Evolutionary conservation across 2,888 invertebrate genomes (phyloP).

Genomic region (Boloria euphrosyne): DNA sequence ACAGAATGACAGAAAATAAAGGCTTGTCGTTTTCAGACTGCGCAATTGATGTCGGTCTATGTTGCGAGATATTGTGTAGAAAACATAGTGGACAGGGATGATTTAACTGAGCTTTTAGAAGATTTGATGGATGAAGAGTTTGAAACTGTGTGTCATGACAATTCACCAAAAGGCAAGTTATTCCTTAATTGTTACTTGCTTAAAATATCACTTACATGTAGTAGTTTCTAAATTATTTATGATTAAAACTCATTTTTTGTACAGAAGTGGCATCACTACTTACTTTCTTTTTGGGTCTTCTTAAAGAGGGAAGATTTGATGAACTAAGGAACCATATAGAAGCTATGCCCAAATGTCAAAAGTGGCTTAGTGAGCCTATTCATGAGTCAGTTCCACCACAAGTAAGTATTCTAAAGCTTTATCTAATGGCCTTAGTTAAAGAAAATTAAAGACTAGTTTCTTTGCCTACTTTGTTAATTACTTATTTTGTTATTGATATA

Average conservation of each 20-base stretch:
- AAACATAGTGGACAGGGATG: slow-evolving; percentile 82
- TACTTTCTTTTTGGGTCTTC: slow-evolving; percentile 79
- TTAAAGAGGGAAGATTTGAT: slow-evolving; percentile 80
- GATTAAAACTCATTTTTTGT: slow-evolving; percentile 35
- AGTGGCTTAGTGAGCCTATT: slow-evolving; percentile 81
- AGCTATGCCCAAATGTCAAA: slow-evolving; percentile 82
- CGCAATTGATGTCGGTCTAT: slow-evolving; percentile 84
- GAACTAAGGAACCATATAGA: slow-evolving; percentile 82
- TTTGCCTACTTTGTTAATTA: neutral
- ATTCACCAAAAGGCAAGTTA: slow-evolving; percentile 83
- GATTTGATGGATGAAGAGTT: slow-evolving; percentile 89
- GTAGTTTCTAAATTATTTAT: neutral
- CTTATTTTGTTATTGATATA: neutral
- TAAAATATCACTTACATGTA: neutral
- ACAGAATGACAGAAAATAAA: too few relatives aligned
- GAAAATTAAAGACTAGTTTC: neutral
- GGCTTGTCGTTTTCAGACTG: slow-evolving; percentile 70
- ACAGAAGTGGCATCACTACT: slow-evolving; percentile 84
- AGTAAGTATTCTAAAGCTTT: slow-evolving; percentile 49
- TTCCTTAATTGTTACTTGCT: too few relatives aligned
- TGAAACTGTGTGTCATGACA: slow-evolving; percentile 87
- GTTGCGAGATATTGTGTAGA: slow-evolving; percentile 84
- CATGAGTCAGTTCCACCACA: slow-evolving; percentile 68
- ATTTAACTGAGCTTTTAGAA: slow-evolving; percentile 84
- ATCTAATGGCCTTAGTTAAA: neutral